phyloP scores from a whole-genome alignment of 2,797 vertebrate genomes.

The Micropoecilia bifurca region DNA sequence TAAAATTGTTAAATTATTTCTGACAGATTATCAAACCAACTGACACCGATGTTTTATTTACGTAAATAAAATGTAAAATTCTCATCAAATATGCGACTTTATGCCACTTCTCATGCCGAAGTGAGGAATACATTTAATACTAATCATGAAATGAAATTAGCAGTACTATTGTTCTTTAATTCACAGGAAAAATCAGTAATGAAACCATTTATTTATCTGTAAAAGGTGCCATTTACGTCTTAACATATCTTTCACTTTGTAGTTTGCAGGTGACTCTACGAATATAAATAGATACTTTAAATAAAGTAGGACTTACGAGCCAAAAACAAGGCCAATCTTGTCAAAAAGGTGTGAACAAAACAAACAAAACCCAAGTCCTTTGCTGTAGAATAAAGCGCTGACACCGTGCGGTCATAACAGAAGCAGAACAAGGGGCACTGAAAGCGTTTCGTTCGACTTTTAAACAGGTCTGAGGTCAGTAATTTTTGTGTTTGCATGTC shows the following conservation, averaged over 20 bases:
- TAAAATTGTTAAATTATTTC: too few relatives aligned
- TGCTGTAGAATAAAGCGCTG: slow-evolving; percentile 40
- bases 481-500: slow-evolving; percentile 73
- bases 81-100: not conserved
- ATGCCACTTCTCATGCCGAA: too few relatives aligned
- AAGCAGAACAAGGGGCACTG: slow-evolving; percentile 53
- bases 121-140: not conserved
- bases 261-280: slow-evolving; percentile 11
- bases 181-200: not conserved
- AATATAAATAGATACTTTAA: slow-evolving; percentile 18
- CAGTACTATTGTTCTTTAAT: not conserved
- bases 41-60: not conserved
- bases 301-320: slow-evolving; percentile 14
- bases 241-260: slow-evolving; percentile 15
- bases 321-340: slow-evolving; percentile 17
- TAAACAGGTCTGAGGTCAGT: slow-evolving; percentile 65
- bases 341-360: slow-evolving; percentile 22
- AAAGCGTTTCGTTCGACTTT: slow-evolving; percentile 64
- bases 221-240: slow-evolving; percentile 19
- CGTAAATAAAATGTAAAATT: not conserved
- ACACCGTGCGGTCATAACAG: slow-evolving; percentile 56
- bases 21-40: not conserved
- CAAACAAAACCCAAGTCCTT: slow-evolving; percentile 25
- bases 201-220: slow-evolving; percentile 5
- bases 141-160: not conserved